These are phyloP conservation scores for Tetragonula clypearis DNA, from an alignment of 1,140 invertebrate genomes.

Conservation along the genomic window DNA sequence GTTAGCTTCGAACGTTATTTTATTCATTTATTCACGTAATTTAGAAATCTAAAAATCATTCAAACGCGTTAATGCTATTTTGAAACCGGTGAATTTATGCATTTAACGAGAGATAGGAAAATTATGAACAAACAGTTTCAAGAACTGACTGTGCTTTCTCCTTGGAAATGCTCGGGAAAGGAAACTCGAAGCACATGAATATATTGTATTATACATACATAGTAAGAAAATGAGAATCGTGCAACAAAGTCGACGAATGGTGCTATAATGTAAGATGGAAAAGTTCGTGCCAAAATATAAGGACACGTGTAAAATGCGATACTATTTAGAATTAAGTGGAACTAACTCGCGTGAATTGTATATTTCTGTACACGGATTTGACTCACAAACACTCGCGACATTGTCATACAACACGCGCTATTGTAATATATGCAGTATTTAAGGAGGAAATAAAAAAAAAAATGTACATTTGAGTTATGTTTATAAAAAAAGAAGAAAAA, in stretches of 20 bases:
- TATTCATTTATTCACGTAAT: neutral
- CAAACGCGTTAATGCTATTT: neutral
- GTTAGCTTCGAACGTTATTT: neutral
- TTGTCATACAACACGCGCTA: slow-evolving; percentile 22
- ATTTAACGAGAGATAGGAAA: neutral
- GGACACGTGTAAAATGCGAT: slow-evolving; percentile 39
- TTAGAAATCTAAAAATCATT: neutral
- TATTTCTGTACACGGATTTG: slow-evolving; percentile 45
- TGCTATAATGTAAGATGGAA: slow-evolving; percentile 48
- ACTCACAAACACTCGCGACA: slow-evolving; percentile 34
- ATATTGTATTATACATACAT: slow-evolving; percentile 11
- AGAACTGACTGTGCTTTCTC: neutral
- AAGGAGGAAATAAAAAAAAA: slow-evolving; percentile 61
- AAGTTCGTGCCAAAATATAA: slow-evolving; percentile 45
- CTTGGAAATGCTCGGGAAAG: neutral
- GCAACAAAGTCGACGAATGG: slow-evolving; percentile 38
- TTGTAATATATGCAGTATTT: slow-evolving; percentile 68
- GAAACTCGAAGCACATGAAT: neutral
- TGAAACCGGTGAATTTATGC: neutral
- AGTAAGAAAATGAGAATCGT: neutral
- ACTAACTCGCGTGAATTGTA: slow-evolving; percentile 53
- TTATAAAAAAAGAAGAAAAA: slow-evolving; percentile 34
- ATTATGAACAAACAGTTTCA: neutral
- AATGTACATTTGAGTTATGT: slow-evolving; percentile 64
- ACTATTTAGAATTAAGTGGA: slow-evolving; percentile 26